phyloP scores from a whole-genome alignment of 2,888 invertebrate genomes.

The Drosophila meridiana region DNA sequence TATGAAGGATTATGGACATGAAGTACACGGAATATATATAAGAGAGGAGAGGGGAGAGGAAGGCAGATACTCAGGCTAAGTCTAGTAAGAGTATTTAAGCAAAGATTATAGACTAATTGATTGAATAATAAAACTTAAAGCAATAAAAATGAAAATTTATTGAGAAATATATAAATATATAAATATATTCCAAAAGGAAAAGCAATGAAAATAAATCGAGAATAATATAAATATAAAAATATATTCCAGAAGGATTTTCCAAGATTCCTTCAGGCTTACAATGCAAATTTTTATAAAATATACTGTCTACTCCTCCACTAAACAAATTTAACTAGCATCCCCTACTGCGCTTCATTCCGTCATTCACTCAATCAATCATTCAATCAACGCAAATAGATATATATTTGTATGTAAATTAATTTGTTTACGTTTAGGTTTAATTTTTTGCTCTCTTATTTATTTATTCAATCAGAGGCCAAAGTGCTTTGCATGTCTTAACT shows the following conservation, averaged over 20 bases:
- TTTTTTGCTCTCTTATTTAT: background rate
- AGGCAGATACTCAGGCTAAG: background rate
- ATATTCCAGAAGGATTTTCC: no score
- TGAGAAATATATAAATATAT: background rate
- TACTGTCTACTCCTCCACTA: background rate
- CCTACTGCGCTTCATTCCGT: background rate
- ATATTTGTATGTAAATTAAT: constrained; percentile 2
- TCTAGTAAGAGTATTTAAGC: background rate
- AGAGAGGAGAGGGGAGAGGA: background rate
- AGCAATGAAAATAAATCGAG: no score
- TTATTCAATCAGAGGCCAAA: constrained; percentile 9
- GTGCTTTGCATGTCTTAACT: constrained; percentile 5
- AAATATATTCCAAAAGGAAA: no score
- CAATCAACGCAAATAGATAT: background rate
- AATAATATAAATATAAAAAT: no score
- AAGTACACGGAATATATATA: no score
- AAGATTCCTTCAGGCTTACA: no score
- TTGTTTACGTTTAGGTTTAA: background rate
- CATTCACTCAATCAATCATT: constrained; percentile 3
- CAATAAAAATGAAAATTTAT: background rate
- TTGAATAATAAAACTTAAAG: background rate
- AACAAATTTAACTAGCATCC: no score
- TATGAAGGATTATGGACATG: constrained; percentile 1
- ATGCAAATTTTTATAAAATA: no score
- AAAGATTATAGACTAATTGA: background rate